Evolutionary conservation across 2,888 invertebrate genomes (phyloP), one percentile per base, ranked within the genome.

Genomic region (Drosophila birchii): DNA sequence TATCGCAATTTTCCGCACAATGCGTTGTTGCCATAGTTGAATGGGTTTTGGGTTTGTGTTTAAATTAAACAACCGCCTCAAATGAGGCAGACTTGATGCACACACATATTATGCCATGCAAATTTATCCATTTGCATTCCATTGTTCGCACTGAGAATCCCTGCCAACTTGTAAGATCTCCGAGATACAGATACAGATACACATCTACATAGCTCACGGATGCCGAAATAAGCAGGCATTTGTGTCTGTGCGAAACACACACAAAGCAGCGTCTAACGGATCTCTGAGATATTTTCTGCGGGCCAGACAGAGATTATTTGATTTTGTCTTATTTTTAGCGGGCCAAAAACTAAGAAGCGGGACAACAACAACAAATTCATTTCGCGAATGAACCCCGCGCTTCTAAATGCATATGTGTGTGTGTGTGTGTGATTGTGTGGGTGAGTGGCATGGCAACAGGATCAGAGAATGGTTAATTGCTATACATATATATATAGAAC

Each of bases 361-460:
- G 16, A 67, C 68, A 72, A 60, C 59, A 70, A 57, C 29, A 47
- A 47, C 29, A 29, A 32, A n/a, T 32, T 29, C 12, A 64, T 49
- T 49, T 51, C 20, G 29, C 41, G 51, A 20, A 49, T 55, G 72
- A 47, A 38, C 20, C 23, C 51, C 51, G 51, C 20, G 51, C 32
- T 51, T 16, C 51, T 51, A 34, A 23, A 36, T 36, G 51, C 34
- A 51, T 36, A 23, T 36, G 34, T 16, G 34, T 62, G 51, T 16
- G 51, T 49, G 39, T 56, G 44, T 56, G 41, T 20, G 47, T 54
- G 56, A 58, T 47, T 68, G 72, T 69, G 72, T 68, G 82, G 61
- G 63, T 75, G 68, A 67, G 60, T 53, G 61, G 80, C 88, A 80
- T 86, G 77, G 81, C 87, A 85, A 88, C 84, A 86, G 89, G 88